Evolutionary conservation across 2,888 invertebrate species (phyloP), one percentile per base, ranked within the genome.

Genomic region (Blomia tropicalis): DNA sequence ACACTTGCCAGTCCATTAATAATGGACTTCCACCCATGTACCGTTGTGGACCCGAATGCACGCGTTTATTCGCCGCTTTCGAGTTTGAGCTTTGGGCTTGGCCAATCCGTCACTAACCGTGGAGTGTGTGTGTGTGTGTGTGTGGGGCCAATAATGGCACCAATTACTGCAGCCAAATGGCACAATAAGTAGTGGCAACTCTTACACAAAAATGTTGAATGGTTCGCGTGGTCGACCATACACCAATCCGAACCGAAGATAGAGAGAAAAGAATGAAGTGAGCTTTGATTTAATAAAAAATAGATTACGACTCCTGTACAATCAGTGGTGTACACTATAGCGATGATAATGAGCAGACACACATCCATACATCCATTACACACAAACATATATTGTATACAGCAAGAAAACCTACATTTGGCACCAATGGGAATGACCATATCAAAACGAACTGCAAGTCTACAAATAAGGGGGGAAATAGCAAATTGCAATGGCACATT

Each of bases 1-100:
- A 27, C 51, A 47, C 51, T 47, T 47, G 51, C 51, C 51, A 47
- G 51, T 47, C 51, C 51, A 47, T 47, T 47, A 47, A 47, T 47
- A 47, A n/a, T 22, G 51, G 7, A n/a, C n/a, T n/a, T n/a, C n/a
- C n/a, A n/a, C n/a, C n/a, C n/a, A n/a, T n/a, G n/a, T n/a, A n/a
- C n/a, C n/a, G n/a, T n/a, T n/a, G n/a, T n/a, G n/a, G n/a, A n/a
- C n/a, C n/a, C n/a, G n/a, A n/a, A n/a, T n/a, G n/a, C n/a, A n/a
- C n/a, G n/a, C n/a, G n/a, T n/a, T n/a, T n/a, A n/a, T n/a, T n/a
- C n/a, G n/a, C n/a, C n/a, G n/a, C n/a, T n/a, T n/a, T n/a, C n/a
- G n/a, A n/a, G n/a, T n/a, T n/a, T n/a, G n/a, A n/a, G n/a, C n/a
- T n/a, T n/a, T n/a, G n/a, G n/a, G n/a, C n/a, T n/a, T n/a, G n/a